Evolutionary conservation across 2,888 invertebrate genomes (phyloP).

Genomic region (Listrodromus nycthemerus): DNA sequence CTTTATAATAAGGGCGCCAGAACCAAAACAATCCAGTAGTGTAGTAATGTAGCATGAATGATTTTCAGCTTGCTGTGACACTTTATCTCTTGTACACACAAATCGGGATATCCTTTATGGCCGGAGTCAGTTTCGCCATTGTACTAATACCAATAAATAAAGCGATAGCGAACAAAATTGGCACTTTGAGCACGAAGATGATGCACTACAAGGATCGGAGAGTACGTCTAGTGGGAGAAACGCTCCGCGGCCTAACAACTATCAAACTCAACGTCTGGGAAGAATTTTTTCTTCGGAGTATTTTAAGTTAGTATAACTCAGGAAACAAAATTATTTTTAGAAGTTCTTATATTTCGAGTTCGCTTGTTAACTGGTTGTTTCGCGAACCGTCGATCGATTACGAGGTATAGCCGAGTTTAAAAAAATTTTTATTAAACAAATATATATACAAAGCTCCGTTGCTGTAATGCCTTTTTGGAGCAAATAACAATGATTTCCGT

Average conservation of each 20-base stretch:
- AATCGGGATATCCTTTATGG: conserved; percentile 96
- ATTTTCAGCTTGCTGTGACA: conserved; percentile 90
- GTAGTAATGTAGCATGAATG: neutral
- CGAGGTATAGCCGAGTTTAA: neutral
- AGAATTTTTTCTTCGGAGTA: conserved; percentile 90
- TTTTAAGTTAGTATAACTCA: conserved; percentile 86
- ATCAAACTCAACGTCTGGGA: conserved; percentile 98
- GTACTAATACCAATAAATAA: conserved; percentile 97
- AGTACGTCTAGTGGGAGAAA: conserved; percentile 94
- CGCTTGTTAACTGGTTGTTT: neutral
- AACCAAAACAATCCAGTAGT: no score
- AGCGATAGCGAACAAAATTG: conserved; percentile 95
- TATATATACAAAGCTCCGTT: no score
- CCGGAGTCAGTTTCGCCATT: conserved; percentile 94
- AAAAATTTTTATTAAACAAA: neutral
- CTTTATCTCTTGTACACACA: conserved; percentile 93
- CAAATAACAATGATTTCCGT: neutral
- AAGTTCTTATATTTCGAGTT: no score
- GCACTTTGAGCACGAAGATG: conserved; percentile 92
- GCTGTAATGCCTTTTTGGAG: no score
- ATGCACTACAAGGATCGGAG: conserved; percentile 97
- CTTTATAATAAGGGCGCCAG: no score
- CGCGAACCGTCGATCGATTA: neutral
- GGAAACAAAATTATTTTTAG: neutral
- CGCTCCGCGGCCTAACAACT: conserved; percentile 94